Conservation (phyloP, 2,888 invertebrate genomes). For the Diachrysia chrysitis region DNA sequence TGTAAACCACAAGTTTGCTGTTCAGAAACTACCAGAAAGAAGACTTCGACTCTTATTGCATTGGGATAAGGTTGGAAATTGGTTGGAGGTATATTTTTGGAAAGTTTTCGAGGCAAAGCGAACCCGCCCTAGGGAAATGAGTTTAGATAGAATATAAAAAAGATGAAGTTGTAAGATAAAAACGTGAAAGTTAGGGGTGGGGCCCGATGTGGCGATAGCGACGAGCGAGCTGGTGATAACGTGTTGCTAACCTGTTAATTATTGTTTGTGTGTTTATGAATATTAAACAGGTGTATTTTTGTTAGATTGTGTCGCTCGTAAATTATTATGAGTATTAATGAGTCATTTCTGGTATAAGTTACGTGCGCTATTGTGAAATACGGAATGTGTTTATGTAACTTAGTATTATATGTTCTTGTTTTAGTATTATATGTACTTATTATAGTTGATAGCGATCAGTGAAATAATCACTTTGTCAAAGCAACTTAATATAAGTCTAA, state of each 20-base stretch:
- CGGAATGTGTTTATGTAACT: neutral
- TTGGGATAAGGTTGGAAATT: slow-evolving; percentile 22
- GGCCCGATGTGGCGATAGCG: slow-evolving; percentile 40
- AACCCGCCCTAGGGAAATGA: slow-evolving; percentile 63
- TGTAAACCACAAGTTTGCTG: slow-evolving; percentile 43
- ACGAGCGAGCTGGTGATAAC: slow-evolving; percentile 36
- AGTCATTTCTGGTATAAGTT: neutral
- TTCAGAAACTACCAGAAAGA: slow-evolving; percentile 11
- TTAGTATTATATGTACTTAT: too few species aligned
- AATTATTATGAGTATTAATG: slow-evolving; percentile 10
- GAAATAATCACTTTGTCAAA: neutral
- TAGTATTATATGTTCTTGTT: neutral
- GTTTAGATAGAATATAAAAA: slow-evolving; percentile 56
- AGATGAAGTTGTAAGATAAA: slow-evolving; percentile 61
- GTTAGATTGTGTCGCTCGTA: slow-evolving; percentile 16
- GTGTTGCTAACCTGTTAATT: slow-evolving; percentile 46
- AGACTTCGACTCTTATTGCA: slow-evolving; percentile 17
- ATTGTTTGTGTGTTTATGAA: slow-evolving; percentile 53
- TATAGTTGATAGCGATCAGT: neutral
- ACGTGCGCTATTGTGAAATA: neutral
- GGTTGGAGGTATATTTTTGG: slow-evolving; percentile 11
- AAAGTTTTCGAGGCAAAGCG: slow-evolving; percentile 32
- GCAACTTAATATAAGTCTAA: neutral
- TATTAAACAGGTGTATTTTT: slow-evolving; percentile 42
- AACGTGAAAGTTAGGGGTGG: slow-evolving; percentile 58